phyloP scores from a whole-genome alignment of 2,113 vertebrate genomes.

The Oreotrochilus melanogaster region DNA sequence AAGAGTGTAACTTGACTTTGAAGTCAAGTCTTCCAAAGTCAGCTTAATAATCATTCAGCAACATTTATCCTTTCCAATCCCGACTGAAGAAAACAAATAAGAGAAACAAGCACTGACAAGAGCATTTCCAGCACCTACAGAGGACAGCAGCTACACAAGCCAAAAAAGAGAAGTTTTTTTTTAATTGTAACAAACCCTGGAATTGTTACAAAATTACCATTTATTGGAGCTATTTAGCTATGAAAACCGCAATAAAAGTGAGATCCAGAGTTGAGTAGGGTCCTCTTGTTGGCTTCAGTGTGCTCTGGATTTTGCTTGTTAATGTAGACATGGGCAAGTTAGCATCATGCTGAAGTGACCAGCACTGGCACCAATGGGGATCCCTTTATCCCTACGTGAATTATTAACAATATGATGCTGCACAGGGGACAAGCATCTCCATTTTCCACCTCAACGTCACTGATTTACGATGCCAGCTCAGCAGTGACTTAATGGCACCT shows the following conservation, averaged over 20 bases:
- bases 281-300: background rate
- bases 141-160: background rate
- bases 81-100: background rate
- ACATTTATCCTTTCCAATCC: background rate
- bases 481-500: background rate
- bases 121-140: background rate
- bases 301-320: background rate
- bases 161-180: background rate
- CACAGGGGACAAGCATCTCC: background rate
- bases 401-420: rapidly evolving
- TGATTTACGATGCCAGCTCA: too few relatives aligned
- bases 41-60: background rate
- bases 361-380: rapidly evolving
- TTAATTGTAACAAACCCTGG: background rate
- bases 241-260: background rate
- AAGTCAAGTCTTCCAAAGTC: background rate
- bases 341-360: rapidly evolving
- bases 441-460: background rate
- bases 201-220: background rate
- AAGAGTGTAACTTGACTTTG: background rate
- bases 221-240: background rate
- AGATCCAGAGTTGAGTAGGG: rapidly evolving
- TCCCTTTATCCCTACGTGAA: background rate
- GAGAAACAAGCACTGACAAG: background rate
- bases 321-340: background rate